A percentile compares a stretch with the other conserved stretches of the same genome.
Evolutionary conservation across 2,888 invertebrate species (phyloP).

Genomic region (Diadegma fenestrale): DNA sequence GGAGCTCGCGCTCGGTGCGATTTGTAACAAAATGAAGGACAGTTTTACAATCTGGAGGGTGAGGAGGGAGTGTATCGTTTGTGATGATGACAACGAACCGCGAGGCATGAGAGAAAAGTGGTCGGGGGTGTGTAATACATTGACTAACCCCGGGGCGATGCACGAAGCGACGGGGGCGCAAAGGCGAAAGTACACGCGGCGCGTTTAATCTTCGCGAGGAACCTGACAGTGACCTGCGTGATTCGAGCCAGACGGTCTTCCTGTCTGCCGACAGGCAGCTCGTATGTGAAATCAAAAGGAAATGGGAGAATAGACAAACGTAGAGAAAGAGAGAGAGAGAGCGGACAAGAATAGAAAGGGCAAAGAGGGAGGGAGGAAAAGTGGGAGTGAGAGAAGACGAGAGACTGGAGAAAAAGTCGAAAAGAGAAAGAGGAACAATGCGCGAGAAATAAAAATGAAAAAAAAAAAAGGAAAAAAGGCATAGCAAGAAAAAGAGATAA

Average conservation of each 20-base stretch:
- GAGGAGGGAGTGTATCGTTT: slow-evolving; percentile 6
- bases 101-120: background rate
- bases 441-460: no score
- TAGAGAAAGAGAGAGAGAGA: slow-evolving; percentile 17
- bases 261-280: slow-evolving; percentile 40
- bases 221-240: slow-evolving; percentile 55
- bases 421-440: no score
- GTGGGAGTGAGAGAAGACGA: background rate
- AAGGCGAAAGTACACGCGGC: slow-evolving; percentile 13
- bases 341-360: background rate
- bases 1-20: background rate
- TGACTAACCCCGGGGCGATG: slow-evolving; percentile 31
- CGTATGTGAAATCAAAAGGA: slow-evolving; percentile 26
- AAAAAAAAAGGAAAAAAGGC: no score
- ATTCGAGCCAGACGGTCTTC: slow-evolving; percentile 44
- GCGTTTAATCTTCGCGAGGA: slow-evolving; percentile 57
- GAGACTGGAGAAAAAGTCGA: background rate
- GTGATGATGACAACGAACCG: background rate
- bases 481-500: slow-evolving; percentile 17
- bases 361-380: slow-evolving; percentile 10
- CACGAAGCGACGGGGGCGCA: slow-evolving; percentile 8
- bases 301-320: slow-evolving; percentile 31
- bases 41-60: background rate
- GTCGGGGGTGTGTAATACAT: slow-evolving; percentile 9
- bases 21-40: background rate